phyloP scores from a whole-genome alignment of 2,113 vertebrate species.

The Pseudorasbora parva region DNA sequence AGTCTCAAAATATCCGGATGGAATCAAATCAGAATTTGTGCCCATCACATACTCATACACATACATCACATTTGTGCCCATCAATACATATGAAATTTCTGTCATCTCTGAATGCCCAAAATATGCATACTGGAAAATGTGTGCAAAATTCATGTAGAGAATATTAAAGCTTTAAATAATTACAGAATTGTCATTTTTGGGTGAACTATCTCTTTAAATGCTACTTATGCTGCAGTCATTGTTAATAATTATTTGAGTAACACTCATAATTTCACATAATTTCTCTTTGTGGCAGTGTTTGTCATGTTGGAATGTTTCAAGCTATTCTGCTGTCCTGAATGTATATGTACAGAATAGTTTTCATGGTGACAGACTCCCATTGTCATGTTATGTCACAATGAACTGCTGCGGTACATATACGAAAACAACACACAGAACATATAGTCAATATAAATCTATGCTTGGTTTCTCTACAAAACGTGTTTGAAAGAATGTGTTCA shows the following conservation, averaged over 20 bases:
- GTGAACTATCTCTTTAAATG: no score
- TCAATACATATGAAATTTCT: no score
- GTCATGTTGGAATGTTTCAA: background rate
- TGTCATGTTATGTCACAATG: background rate
- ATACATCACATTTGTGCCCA: no score
- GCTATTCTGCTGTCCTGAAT: background rate
- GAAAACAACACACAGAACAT: background rate
- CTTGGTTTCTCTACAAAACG: background rate
- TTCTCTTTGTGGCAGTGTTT: background rate
- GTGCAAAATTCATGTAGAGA: background rate
- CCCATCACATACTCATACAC: no score
- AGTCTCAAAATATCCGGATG: background rate
- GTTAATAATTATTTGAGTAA: background rate
- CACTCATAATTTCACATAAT: background rate
- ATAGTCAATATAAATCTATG: background rate
- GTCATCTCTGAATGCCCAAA: no score
- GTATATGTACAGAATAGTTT: background rate
- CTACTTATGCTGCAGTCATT: background rate
- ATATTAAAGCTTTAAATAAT: background rate
- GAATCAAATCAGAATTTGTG: no score
- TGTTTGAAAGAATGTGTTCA: background rate
- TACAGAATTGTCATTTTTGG: no score
- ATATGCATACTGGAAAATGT: background rate
- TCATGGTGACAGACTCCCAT: slow-evolving; percentile 4
- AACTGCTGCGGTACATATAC: background rate